Evolutionary conservation across 35 echinoderm and acorn worm genomes (phyloP).

Genomic region (Lytechinus variegatus): DNA sequence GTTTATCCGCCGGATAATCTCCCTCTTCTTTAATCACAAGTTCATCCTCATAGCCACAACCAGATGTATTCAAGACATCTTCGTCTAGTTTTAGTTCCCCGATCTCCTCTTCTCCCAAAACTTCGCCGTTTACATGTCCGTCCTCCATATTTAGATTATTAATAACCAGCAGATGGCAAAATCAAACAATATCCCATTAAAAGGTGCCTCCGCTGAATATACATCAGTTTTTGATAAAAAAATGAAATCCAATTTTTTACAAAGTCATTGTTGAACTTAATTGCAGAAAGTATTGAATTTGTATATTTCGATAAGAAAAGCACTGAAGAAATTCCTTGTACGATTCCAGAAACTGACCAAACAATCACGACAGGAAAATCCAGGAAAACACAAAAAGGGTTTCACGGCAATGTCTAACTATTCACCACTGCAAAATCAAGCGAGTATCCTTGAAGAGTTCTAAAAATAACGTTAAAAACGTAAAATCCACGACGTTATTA

Average conservation of each 20-base stretch:
- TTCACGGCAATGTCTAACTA: constrained; percentile 15
- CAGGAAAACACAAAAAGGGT: not conserved
- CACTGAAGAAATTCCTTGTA: constrained; percentile 34
- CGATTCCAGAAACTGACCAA: constrained; percentile 22
- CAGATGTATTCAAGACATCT: not conserved
- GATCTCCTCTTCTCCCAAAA: constrained; percentile 33
- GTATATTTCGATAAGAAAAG: not conserved
- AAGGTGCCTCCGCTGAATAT: not conserved
- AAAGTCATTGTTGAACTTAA: not conserved
- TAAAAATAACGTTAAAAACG: not conserved
- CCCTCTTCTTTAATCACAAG: constrained; percentile 25
- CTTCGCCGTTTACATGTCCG: not conserved
- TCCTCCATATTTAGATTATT: constrained; percentile 29
- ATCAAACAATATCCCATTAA: constrained; percentile 15
- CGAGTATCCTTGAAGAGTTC: not conserved
- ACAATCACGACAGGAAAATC: not conserved
- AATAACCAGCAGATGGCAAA: not conserved
- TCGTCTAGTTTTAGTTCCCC: constrained; percentile 40
- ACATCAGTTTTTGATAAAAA: not conserved
- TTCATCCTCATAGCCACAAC: not conserved
- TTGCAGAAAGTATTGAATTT: not conserved
- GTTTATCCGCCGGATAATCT: not conserved
- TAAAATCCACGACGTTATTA: not conserved
- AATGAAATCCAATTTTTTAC: not conserved
- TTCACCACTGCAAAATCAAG: constrained; percentile 21